phyloP scores from a whole-genome alignment of 2,888 invertebrate genomes.

The Cantharis nigra region DNA sequence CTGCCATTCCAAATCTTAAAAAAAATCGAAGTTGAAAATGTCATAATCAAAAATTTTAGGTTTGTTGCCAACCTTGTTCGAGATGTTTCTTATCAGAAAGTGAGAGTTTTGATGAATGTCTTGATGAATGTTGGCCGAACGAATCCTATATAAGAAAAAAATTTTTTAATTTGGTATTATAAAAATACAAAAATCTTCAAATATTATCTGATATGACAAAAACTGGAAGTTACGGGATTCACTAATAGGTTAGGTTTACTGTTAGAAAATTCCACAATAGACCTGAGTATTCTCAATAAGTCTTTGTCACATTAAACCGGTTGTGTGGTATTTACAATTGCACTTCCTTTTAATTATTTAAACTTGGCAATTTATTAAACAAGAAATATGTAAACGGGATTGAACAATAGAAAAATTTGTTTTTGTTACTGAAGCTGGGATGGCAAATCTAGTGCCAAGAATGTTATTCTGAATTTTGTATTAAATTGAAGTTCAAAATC shows the following conservation, averaged over 20 bases:
- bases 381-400: neutral
- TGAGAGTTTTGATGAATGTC: slow-evolving; percentile 55
- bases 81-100: slow-evolving; percentile 51
- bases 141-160: slow-evolving; percentile 49
- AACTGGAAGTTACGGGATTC: neutral
- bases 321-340: neutral
- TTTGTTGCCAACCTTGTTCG: slow-evolving; percentile 41
- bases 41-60: neutral
- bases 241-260: neutral
- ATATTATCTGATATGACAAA: neutral
- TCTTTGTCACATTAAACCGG: neutral
- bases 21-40: slow-evolving; percentile 10
- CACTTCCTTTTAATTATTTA: neutral
- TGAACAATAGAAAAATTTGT: neutral
- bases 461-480: neutral
- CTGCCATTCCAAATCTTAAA: slow-evolving; percentile 51
- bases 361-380: neutral
- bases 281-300: neutral
- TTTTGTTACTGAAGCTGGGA: neutral
- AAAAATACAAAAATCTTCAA: neutral
- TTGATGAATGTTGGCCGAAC: slow-evolving; percentile 51
- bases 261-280: neutral
- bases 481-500: neutral
- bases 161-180: too few species aligned
- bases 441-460: neutral